Conservation (phyloP, 2,797 vertebrate species). For the Pipistrellus nathusii region DNA sequence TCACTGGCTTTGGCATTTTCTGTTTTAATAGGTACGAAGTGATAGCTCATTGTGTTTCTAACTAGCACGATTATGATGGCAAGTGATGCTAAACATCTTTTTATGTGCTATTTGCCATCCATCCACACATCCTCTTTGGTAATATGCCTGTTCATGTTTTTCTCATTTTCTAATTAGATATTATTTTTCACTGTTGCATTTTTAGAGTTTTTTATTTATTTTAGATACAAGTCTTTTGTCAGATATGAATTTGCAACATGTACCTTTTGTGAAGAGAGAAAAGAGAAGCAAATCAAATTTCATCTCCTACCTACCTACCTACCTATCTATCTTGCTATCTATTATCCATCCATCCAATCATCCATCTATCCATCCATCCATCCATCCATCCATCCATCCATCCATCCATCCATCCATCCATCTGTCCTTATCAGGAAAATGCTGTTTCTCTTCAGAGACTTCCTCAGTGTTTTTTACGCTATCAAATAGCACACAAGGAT, state of each 20-base stretch:
- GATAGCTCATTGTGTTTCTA: background rate
- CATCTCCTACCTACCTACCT: background rate
- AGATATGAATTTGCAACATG: background rate
- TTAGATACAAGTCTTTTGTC: background rate
- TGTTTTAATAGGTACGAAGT: background rate
- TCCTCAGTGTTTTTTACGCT: background rate
- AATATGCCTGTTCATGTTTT: background rate
- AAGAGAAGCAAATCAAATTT: background rate
- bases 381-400: background rate
- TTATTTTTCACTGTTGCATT: background rate
- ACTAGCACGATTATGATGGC: background rate
- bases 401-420: background rate
- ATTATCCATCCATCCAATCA: background rate
- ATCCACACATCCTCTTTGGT: background rate
- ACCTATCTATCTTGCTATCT: background rate
- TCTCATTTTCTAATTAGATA: background rate
- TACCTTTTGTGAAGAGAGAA: background rate
- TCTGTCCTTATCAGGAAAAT: background rate
- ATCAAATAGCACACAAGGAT: conserved; percentile 39
- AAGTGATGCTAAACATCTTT: background rate
- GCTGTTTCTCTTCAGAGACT: background rate
- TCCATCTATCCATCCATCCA: background rate
- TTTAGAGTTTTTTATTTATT: background rate
- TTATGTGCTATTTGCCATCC: background rate
- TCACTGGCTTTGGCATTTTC: background rate